A percentile compares a stretch with the other conserved stretches of the same genome.
These are phyloP conservation scores for Lysandra bellargus DNA, from an alignment of 2,888 invertebrate species.

Conservation along the genomic window DNA sequence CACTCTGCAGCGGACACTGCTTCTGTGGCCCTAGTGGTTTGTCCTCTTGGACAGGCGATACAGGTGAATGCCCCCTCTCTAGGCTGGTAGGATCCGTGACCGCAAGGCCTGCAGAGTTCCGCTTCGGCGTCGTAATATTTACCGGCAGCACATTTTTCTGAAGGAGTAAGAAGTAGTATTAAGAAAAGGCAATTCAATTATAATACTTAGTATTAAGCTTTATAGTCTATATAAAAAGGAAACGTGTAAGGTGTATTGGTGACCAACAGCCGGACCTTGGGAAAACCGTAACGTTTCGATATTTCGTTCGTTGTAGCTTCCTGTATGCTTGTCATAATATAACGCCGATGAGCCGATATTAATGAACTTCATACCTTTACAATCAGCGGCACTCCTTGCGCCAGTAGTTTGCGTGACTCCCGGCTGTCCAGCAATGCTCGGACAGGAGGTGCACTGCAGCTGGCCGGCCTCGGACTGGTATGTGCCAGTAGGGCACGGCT, in stretches of 20 bases:
- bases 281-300: not conserved
- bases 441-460: slow-evolving; percentile 93
- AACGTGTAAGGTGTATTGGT: too few relatives aligned
- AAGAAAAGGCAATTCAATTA: not conserved
- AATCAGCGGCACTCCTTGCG: slow-evolving; percentile 92
- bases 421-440: slow-evolving; percentile 92
- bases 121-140: slow-evolving; percentile 95
- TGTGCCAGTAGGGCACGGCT: slow-evolving; percentile 91
- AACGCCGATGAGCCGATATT: not conserved
- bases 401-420: slow-evolving; percentile 94
- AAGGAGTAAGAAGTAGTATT: not conserved
- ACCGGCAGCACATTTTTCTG: slow-evolving; percentile 95
- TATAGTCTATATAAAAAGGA: not conserved
- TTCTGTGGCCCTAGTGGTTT: slow-evolving; percentile 94
- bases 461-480: slow-evolving; percentile 97
- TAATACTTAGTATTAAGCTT: not conserved
- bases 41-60: slow-evolving; percentile 92
- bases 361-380: slow-evolving; percentile 82
- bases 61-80: slow-evolving; percentile 95
- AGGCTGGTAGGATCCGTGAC: slow-evolving; percentile 96
- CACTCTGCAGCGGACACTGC: slow-evolving; percentile 93
- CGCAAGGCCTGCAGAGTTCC: slow-evolving; percentile 94
- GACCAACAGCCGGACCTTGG: not conserved
- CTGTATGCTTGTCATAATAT: not conserved
- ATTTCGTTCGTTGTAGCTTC: not conserved